A percentile compares a stretch with the other conserved stretches of the same genome.
phyloP scores from a whole-genome alignment of 92 coral and sea anemone genomes.

The Phenganax subtilis region DNA sequence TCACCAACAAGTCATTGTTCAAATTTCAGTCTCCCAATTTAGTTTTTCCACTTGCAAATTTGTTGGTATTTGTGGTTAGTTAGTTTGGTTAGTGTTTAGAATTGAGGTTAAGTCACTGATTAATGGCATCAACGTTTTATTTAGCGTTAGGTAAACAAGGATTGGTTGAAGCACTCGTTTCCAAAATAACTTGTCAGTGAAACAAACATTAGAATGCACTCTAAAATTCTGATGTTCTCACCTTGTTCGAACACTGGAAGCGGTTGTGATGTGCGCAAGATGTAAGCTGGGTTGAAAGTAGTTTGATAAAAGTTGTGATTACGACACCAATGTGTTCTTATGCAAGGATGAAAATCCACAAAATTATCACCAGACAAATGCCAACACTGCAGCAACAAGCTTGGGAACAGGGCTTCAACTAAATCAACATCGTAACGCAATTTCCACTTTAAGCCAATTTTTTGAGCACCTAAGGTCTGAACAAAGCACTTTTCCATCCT shows the following conservation, averaged over 20 bases:
- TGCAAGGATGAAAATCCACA: conserved; percentile 70
- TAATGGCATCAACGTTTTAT: too few species aligned
- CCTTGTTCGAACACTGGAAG: conserved; percentile 65
- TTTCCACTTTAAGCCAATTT: conserved; percentile 57
- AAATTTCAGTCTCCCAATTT: too few species aligned
- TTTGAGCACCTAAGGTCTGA: conserved; percentile 72
- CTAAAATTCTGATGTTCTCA: conserved; percentile 31
- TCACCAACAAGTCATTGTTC: too few species aligned
- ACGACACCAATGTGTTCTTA: conserved; percentile 88
- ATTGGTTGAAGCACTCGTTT: too few species aligned
- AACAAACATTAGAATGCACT: background rate
- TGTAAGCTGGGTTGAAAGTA: conserved; percentile 58
- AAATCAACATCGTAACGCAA: conserved; percentile 64
- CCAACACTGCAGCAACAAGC: conserved; percentile 67
- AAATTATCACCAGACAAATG: conserved; percentile 62
- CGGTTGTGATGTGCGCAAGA: conserved; percentile 56
- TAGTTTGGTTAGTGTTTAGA: too few species aligned
- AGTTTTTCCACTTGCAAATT: too few species aligned
- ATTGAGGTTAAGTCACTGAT: too few species aligned
- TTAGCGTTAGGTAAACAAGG: too few species aligned
- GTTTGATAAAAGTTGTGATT: conserved; percentile 80
- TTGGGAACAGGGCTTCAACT: conserved; percentile 60
- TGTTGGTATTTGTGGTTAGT: too few species aligned
- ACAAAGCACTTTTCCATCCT: conserved; percentile 52
- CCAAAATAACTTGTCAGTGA: too few species aligned